Percentiles rank a stretch among this genome's conserved stretches.
phyloP scores from a whole-genome alignment of 2,797 vertebrate species.

The Gouania willdenowi region DNA sequence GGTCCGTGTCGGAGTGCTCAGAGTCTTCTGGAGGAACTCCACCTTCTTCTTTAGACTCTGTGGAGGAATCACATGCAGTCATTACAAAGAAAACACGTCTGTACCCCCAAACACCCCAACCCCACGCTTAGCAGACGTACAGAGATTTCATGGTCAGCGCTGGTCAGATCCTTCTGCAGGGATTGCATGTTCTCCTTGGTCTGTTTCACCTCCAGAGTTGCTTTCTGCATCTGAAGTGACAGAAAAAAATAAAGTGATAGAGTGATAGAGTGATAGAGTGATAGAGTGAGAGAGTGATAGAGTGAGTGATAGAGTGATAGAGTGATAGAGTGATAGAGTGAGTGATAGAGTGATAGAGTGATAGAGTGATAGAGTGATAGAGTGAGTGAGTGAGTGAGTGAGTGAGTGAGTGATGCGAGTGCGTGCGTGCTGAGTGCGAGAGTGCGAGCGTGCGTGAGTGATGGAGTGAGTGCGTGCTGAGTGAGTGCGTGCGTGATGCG shows the following conservation, averaged over 20 bases:
- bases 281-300: background rate
- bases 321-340: background rate
- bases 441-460: no score
- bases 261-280: no score
- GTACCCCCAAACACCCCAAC: background rate
- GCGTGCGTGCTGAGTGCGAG: background rate
- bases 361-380: background rate
- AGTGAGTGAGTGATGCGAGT: background rate
- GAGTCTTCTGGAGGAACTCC: constrained; percentile 87
- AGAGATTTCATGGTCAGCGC: constrained; percentile 87
- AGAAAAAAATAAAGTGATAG: background rate
- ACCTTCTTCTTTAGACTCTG: constrained; percentile 95
- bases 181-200: constrained; percentile 81
- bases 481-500: background rate
- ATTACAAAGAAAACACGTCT: no score
- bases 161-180: constrained; percentile 85
- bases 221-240: constrained; percentile 80
- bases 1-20: constrained; percentile 84
- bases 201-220: constrained; percentile 70
- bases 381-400: background rate
- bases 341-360: background rate
- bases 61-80: no score
- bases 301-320: background rate
- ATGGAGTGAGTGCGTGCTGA: constrained; percentile 62
- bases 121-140: no score